These are phyloP conservation scores for Meloidogyne exigua DNA, from an alignment of 1,140 invertebrate species.

Conservation along the genomic window DNA sequence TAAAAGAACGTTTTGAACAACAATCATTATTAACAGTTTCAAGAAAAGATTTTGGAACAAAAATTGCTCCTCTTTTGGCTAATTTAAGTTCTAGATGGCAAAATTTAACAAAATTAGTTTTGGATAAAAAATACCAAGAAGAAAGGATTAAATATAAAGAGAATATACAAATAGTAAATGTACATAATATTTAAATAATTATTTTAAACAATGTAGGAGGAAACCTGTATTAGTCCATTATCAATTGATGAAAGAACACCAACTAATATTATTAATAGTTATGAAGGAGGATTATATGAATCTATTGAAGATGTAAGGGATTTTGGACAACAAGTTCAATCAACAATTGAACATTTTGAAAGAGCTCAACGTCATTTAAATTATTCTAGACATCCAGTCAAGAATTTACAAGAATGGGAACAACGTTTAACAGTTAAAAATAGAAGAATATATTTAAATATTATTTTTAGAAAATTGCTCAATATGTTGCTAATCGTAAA, in stretches of 20 bases:
- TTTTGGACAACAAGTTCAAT: constrained; percentile 6
- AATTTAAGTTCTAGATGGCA: constrained; percentile 11
- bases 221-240: not conserved
- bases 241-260: not conserved
- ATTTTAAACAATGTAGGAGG: not conserved
- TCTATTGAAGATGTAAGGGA: not conserved
- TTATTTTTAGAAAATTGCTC: constrained; percentile 13
- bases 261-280: not conserved
- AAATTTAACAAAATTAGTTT: not conserved
- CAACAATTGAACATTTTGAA: constrained; percentile 33
- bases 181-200: not conserved
- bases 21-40: not conserved
- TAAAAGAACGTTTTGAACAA: constrained; percentile 16
- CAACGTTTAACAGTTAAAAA: constrained; percentile 45
- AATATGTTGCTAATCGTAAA: constrained; percentile 35
- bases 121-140: not conserved
- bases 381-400: constrained; percentile 42
- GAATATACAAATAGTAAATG: not conserved
- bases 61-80: constrained; percentile 6
- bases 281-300: not conserved
- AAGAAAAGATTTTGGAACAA: not conserved
- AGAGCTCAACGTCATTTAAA: constrained; percentile 35
- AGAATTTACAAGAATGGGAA: constrained; percentile 38
- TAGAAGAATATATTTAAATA: no score
- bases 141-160: not conserved